These are phyloP conservation scores for Dorcus hopei DNA, from an alignment of 2,888 invertebrate species.

Conservation along the genomic window DNA sequence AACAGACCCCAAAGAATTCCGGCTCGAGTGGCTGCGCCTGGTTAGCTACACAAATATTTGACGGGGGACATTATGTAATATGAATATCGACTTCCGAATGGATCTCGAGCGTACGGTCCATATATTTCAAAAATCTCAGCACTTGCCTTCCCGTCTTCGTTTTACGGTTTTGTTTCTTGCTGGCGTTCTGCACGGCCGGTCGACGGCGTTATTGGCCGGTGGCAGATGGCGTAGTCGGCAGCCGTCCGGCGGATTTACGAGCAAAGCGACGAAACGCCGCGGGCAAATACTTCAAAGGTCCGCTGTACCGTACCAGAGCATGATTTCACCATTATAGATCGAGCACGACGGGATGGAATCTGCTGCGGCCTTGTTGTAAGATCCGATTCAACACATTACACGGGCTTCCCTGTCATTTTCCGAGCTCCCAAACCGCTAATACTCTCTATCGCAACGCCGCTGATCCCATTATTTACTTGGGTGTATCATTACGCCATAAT, in stretches of 20 bases:
- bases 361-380: conserved; percentile 28
- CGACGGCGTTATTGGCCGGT: conserved; percentile 36
- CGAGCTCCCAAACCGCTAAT: conserved; percentile 29
- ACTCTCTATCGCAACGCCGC: conserved; percentile 19
- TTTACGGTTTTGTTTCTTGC: conserved; percentile 39
- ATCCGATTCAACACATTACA: conserved; percentile 33
- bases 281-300: conserved; percentile 16
- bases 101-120: conserved; percentile 12
- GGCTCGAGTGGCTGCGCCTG: conserved; percentile 21
- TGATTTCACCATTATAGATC: conserved; percentile 33
- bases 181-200: conserved; percentile 22
- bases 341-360: conserved; percentile 23
- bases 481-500: conserved; percentile 26
- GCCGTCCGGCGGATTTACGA: conserved; percentile 31
- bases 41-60: conserved; percentile 16
- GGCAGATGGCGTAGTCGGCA: conserved; percentile 36
- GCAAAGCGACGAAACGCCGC: conserved; percentile 9
- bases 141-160: conserved; percentile 36
- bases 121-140: conserved; percentile 30
- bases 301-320: conserved; percentile 28
- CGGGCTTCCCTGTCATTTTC: conserved; percentile 30
- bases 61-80: conserved; percentile 28
- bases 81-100: conserved; percentile 30
- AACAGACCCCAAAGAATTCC: conserved; percentile 33
- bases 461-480: conserved; percentile 23